Conservation (phyloP, 2,113 vertebrate genomes). For the Dinomys branickii region DNA sequence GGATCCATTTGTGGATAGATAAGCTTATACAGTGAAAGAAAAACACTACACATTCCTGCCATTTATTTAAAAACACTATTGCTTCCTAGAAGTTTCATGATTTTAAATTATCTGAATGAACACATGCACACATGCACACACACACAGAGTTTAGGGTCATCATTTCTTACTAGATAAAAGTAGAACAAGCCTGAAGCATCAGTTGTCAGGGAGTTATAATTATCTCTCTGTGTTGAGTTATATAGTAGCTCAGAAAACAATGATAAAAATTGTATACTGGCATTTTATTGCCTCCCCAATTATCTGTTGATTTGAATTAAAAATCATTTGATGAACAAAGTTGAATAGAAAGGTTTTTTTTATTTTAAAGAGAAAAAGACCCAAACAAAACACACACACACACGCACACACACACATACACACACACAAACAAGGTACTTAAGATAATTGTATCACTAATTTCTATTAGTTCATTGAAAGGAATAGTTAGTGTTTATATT, state of each 20-base stretch:
- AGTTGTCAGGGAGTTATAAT: not conserved
- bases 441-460: no score
- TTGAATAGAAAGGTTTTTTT: not conserved
- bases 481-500: no score
- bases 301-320: not conserved
- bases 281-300: not conserved
- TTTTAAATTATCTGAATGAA: conserved; percentile 30
- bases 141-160: not conserved
- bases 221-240: not conserved
- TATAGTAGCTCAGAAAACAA: not conserved
- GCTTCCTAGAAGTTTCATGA: not conserved
- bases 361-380: no score
- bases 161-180: not conserved
- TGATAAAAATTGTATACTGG: not conserved
- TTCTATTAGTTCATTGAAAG: no score
- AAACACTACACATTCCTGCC: not conserved
- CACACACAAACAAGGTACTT: no score
- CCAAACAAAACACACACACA: no score
- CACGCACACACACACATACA: no score
- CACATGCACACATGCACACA: not conserved
- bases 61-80: not conserved
- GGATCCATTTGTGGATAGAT: conserved; percentile 6
- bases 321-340: not conserved
- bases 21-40: not conserved
- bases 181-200: not conserved